A percentile compares a stretch with the other conserved stretches of the same genome.
phyloP scores from a whole-genome alignment of 1,140 invertebrate genomes.

The Nymphalis io region DNA sequence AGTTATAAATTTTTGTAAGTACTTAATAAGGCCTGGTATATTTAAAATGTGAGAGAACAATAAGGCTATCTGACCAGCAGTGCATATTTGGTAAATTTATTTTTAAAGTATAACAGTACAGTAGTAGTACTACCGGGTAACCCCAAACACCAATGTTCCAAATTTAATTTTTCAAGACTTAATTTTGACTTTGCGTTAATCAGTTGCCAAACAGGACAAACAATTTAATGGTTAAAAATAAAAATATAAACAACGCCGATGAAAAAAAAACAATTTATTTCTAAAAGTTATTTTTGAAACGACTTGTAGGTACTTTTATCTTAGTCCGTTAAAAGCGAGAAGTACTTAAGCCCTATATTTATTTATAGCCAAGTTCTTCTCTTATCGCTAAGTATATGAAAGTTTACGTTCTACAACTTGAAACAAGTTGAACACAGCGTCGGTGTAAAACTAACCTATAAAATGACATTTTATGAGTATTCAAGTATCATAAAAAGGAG shows the following conservation, averaged over 20 bases:
- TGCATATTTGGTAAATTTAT: no score
- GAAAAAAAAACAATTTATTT: background rate
- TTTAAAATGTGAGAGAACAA: no score
- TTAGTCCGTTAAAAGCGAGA: background rate
- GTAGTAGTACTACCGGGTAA: no score
- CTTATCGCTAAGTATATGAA: conserved; percentile 18
- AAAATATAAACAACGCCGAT: background rate
- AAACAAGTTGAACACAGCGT: conserved; percentile 17
- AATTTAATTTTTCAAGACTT: no score
- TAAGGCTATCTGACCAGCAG: no score
- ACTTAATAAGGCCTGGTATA: no score
- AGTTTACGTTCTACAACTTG: conserved; percentile 19
- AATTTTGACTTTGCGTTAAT: no score
- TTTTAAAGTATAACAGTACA: no score
- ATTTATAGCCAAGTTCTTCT: conserved; percentile 8
- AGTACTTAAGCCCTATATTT: background rate
- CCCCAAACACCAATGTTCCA: no score
- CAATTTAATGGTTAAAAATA: no score
- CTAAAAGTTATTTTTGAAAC: background rate
- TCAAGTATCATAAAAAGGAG: conserved; percentile 40
- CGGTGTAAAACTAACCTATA: conserved; percentile 30
- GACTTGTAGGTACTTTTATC: background rate
- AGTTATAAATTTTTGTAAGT: no score
- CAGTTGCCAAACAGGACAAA: no score
- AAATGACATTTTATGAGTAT: conserved; percentile 37